Evolutionary conservation across 2,888 invertebrate species (phyloP).

Genomic region (Polyommatus icarus): DNA sequence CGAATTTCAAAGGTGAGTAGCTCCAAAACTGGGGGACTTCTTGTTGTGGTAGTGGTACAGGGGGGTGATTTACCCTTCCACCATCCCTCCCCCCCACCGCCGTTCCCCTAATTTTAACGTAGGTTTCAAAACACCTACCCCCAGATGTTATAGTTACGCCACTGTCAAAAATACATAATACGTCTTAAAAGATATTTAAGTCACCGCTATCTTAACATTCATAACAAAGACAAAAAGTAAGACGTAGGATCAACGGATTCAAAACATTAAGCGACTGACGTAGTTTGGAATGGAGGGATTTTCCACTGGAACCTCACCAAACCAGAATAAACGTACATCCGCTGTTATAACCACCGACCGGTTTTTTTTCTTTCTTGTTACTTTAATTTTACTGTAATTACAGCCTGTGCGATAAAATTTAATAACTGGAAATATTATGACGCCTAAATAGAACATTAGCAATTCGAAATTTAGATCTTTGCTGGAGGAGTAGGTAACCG

Average conservation of each 20-base stretch:
- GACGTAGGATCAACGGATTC: not conserved
- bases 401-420: not conserved
- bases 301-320: constrained; percentile 24
- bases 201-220: not conserved
- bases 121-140: too few species aligned
- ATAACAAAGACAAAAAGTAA: not conserved
- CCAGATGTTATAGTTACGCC: too few species aligned
- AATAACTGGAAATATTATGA: not conserved
- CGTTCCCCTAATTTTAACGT: too few species aligned
- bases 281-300: constrained; percentile 10
- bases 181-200: too few species aligned
- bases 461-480: too few species aligned
- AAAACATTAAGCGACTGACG: constrained; percentile 13
- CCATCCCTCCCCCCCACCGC: too few species aligned
- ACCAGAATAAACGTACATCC: constrained; percentile 7
- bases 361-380: not conserved
- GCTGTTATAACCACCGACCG: not conserved
- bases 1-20: too few species aligned
- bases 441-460: not conserved
- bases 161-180: too few species aligned
- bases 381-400: not conserved
- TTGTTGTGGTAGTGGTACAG: too few species aligned
- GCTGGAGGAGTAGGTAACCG: not conserved
- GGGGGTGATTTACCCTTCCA: too few species aligned
- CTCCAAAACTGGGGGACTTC: too few species aligned